Evolutionary conservation across 2,113 vertebrate genomes (phyloP), one percentile per base, ranked within the genome.

Genomic region (Carassius gibelio): DNA sequence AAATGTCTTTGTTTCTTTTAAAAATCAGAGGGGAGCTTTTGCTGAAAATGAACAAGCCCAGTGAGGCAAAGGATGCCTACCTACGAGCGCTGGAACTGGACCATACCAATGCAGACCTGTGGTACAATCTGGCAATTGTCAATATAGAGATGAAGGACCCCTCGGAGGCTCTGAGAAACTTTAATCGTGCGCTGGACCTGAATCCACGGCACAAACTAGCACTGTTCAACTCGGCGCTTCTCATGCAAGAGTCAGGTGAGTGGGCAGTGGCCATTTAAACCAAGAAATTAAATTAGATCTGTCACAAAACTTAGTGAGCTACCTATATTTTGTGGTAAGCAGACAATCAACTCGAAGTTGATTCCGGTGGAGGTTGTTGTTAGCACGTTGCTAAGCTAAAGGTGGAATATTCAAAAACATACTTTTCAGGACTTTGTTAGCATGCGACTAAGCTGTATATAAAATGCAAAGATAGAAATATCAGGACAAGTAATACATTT

Each of bases 51-150:
- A 99, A 99, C 89, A 98, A 98, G 88, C 97, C 97, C 76, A 92
- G 94, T 5, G 96, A 98, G 92, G 98, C 98, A 10, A 96, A 96
- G 48, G 97, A 99, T 74, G 97, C 98, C 26, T 99, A 99, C 89
- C 93, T 98, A 45, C 93, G 95, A 86, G 98, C 98, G 13, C 69
- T 99, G 61, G 97, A 99, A 69, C 93, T 99, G 64, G 98, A 99
- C 90, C 94, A 92, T 88, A 94, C 91, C 88, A 99, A 99, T 76
- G 96, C 98, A 52, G 98, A 99, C 89, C 94, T 99, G 83, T 99
- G 98, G 98, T 99, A 99, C 94, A 99, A 99, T 91, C 91, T 99
- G 91, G 98, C 98, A 19, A 99, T 99, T 77, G 98, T 99, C 90
- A 95, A 97, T 89, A 99, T 99, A 57, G 98, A 99, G 92, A 96